A percentile compares a stretch with the other conserved stretches of the same genome.
phyloP scores from a whole-genome alignment of 2,113 vertebrate genomes.

The Perccottus glenii region DNA sequence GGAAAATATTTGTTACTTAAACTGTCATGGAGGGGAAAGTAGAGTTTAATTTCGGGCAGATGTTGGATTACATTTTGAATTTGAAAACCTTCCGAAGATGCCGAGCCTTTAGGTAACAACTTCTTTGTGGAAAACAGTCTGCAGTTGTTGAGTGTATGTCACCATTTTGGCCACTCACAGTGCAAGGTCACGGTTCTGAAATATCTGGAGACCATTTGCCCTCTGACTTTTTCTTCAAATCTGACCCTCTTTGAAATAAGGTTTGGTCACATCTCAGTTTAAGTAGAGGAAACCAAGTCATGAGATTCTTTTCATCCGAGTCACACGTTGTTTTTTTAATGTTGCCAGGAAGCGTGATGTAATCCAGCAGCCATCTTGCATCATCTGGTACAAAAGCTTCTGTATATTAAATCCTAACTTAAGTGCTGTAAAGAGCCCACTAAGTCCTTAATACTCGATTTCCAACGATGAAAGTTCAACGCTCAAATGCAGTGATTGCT shows the following conservation, averaged over 20 bases:
- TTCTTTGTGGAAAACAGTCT: constrained; percentile 16
- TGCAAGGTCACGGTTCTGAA: constrained; percentile 14
- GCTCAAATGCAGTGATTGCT: constrained; percentile 16
- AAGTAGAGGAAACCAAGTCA: too few relatives aligned
- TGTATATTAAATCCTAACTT: constrained; percentile 41
- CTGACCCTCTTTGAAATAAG: too few relatives aligned
- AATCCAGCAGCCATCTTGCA: constrained; percentile 43
- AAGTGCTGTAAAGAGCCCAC: constrained; percentile 19
- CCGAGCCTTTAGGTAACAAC: constrained; percentile 7
- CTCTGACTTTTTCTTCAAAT: too few relatives aligned
- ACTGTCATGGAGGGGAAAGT: constrained; percentile 9
- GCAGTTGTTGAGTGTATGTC: background rate
- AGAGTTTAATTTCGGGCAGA: constrained; percentile 22
- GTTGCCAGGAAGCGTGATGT: constrained; percentile 40
- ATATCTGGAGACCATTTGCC: background rate
- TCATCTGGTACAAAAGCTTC: constrained; percentile 47
- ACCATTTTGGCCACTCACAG: constrained; percentile 23
- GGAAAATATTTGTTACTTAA: constrained; percentile 33
- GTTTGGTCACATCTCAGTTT: too few relatives aligned
- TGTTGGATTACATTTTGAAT: constrained; percentile 15
- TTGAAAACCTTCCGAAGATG: constrained; percentile 11
- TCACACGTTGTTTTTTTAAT: constrained; percentile 13
- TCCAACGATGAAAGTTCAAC: constrained; percentile 37
- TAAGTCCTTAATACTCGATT: constrained; percentile 39
- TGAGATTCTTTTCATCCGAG: background rate